These are phyloP conservation scores for Drosophila mimetica DNA, from an alignment of 2,888 invertebrate species.

Conservation along the genomic window DNA sequence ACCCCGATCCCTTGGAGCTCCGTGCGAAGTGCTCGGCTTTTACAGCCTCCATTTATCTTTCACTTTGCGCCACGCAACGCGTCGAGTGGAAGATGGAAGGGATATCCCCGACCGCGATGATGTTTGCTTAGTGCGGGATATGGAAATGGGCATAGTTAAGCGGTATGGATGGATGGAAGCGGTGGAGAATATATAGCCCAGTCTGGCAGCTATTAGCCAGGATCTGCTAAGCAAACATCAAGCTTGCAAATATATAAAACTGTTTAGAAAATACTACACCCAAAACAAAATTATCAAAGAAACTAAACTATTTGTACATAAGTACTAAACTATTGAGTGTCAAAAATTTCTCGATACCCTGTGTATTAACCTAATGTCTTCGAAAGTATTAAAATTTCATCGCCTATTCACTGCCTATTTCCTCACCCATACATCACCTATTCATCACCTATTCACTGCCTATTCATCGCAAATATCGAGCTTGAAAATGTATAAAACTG, in stretches of 20 bases:
- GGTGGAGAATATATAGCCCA: slow-evolving; percentile 11
- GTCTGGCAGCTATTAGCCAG: slow-evolving; percentile 11
- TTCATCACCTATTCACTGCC: too few relatives aligned
- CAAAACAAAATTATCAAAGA: too few relatives aligned
- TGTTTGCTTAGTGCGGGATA: slow-evolving; percentile 33
- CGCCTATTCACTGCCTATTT: too few relatives aligned
- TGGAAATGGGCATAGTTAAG: slow-evolving; percentile 31
- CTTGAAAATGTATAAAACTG: too few relatives aligned
- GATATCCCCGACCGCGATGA: slow-evolving; percentile 30
- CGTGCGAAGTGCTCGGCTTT: slow-evolving; percentile 38
- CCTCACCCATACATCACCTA: too few relatives aligned
- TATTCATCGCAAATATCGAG: too few relatives aligned
- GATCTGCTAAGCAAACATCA: slow-evolving; percentile 7
- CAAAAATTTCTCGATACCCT: too few relatives aligned
- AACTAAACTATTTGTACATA: too few relatives aligned
- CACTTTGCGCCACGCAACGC: slow-evolving; percentile 37
- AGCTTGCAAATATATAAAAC: background rate
- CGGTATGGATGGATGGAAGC: slow-evolving; percentile 8
- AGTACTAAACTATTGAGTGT: too few relatives aligned
- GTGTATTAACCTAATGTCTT: too few relatives aligned
- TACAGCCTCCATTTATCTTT: slow-evolving; percentile 52
- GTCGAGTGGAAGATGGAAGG: slow-evolving; percentile 30
- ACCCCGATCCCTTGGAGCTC: slow-evolving; percentile 5
- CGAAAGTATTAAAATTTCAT: too few relatives aligned
- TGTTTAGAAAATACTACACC: too few relatives aligned